Base-by-base conservation (phyloP, 2,797 vertebrate species). In the Pseudocheirus occidentalis region DNA sequence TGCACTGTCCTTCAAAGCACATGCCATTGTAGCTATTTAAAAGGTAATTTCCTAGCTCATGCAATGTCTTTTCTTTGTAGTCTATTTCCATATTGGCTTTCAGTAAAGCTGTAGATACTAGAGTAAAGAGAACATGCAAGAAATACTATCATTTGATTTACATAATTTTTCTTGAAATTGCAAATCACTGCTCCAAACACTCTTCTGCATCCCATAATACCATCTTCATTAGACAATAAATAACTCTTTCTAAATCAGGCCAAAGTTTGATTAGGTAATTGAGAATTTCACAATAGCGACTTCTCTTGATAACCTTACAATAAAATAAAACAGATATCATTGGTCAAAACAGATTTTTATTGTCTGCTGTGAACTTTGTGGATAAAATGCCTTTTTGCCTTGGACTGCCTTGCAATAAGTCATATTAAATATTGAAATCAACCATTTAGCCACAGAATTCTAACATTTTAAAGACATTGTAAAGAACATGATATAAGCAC, bases 221-320 rank as follows among this genome's bases (percentile, higher is more conserved):
- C 95, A 93, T 55, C 54, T 31, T 97, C 95, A 96, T 98, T 97
- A 98, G 95, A 97, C 94, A 98, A 98, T 98, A 98, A 97, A 98
- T 98, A 98, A 97, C 66, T 97, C 90, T 52, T 95, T 96, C 96
- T 93, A 98, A 98, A 98, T 81, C 56, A 97, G 92, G 40, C 91
- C 97, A 90, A 94, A 96, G 55, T 14, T 55, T 97, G 92, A 96
- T 24, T 92, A 5, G 0, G 91, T 18, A 62, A 92, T 31, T 98
- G 93, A 95, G 90, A 46, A 96, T 98, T 96, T 91, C 54, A 95
- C 56, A 94, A 97, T 0, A 56, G 0, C 56, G 91, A 2, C 92
- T 97, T 96, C 92, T 90, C n/a, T 18, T 94, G 94, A 53, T 97
- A 96, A 97, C 93, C 92, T 90, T 56, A 95, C 95, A 95, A 97